Evolutionary conservation across 2,888 invertebrate species (phyloP), one percentile per base, ranked within the genome.

Genomic region (Acleris laterana): DNA sequence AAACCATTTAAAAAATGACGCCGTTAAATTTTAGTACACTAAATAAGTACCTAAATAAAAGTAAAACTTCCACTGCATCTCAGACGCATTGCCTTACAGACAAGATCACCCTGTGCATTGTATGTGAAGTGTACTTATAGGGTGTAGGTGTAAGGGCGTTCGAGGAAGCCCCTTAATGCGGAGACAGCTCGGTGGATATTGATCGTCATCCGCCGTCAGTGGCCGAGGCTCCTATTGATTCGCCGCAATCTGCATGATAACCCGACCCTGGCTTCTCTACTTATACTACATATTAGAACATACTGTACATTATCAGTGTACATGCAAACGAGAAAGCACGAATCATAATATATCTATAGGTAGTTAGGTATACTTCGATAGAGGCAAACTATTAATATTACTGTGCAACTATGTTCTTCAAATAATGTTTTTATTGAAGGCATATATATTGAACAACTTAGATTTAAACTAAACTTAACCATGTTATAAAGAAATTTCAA

Each of bases 211-310:
- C 90, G 84, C 81, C 89, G 92, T 91, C 92, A 91, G 90, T 87
- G 89, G 85, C 83, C 90, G 89, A 86, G 89, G 84, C 89, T 86
- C 88, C 89, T 93, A 93, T 93, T 93, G 92, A 93, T 93, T 93
- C 89, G 88, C 90, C 90, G 90, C 92, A 93, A 93, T 92, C 92
- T 93, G 90, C 92, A 90, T 92, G 91, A 92, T 90, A 90, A 87
- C 90, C 85, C 87, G 88, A 84, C 87, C 84, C 83, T 83, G 88
- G 86, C 88, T 88, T 89, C 89, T 87, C 84, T 82, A 82, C 77
- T 72, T 80, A 59, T 63, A 69, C 69, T 63, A 59, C 65, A 68
- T 62, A 65, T 57, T 68, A 60, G 60, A 63, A 20, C 32, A 55
- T 49, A 44, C 11, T 52, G 44, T 25, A 17, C 16, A n/a, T 42